phyloP scores from a whole-genome alignment of 2,888 invertebrate species.

The Linnaemya vulpina region DNA sequence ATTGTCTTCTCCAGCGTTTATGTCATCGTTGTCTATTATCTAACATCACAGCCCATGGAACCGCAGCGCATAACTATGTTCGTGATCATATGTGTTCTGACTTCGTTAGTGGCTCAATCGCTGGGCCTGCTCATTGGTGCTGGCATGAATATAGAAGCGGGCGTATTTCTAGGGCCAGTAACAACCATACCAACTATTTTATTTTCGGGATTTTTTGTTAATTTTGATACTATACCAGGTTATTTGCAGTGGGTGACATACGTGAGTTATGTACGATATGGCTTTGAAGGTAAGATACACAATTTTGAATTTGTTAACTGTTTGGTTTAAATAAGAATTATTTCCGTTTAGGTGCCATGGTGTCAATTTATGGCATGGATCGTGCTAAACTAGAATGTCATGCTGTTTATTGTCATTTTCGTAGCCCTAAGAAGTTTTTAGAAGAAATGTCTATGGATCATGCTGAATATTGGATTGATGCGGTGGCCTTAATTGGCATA shows the following conservation, averaged over 20 bases:
- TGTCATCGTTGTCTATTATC: constrained; percentile 95
- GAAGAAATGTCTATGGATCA: constrained; percentile 93
- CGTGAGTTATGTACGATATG: constrained; percentile 94
- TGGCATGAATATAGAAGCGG: constrained; percentile 92
- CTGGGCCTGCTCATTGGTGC: constrained; percentile 96
- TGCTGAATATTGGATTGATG: constrained; percentile 92
- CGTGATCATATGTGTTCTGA: constrained; percentile 86
- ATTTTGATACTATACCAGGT: constrained; percentile 93
- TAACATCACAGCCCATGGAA: constrained; percentile 97
- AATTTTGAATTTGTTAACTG: too few relatives aligned
- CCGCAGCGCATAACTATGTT: constrained; percentile 86
- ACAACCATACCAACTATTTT: constrained; percentile 95
- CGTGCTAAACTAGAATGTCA: constrained; percentile 92
- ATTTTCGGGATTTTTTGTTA: constrained; percentile 97
- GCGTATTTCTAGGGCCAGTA: constrained; percentile 92
- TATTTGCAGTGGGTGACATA: constrained; percentile 96
- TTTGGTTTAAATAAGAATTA: neutral
- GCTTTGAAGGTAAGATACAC: constrained; percentile 90
- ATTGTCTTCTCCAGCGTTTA: constrained; percentile 93
- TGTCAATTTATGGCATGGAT: constrained; percentile 94
- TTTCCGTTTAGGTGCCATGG: constrained; percentile 86
- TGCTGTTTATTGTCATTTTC: constrained; percentile 92
- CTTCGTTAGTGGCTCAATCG: constrained; percentile 95
- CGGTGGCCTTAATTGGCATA: constrained; percentile 90
- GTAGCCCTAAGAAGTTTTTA: constrained; percentile 91